Percentiles rank a stretch among this genome's conserved stretches.
phyloP scores from a whole-genome alignment of 2,888 invertebrate species.

The Ernsta delagoae region DNA sequence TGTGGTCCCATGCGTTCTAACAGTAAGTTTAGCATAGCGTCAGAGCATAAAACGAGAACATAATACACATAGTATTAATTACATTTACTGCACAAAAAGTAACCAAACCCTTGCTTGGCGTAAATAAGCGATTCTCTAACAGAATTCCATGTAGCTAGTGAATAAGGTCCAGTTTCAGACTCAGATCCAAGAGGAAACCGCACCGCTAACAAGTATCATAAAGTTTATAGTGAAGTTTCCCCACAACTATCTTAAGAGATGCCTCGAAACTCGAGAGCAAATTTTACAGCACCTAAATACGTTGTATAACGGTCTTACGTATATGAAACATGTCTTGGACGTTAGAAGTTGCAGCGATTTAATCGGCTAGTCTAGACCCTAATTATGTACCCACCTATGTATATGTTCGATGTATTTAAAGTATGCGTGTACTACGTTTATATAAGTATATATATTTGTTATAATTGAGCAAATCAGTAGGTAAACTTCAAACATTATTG shows the following conservation, averaged over 20 bases:
- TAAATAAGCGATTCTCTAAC: constrained; percentile 1
- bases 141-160: constrained; percentile 17
- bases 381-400: too few relatives aligned
- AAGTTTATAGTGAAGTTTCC: constrained; percentile 26
- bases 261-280: neutral
- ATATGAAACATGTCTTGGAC: neutral
- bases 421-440: too few relatives aligned
- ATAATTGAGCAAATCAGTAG: too few relatives aligned
- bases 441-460: too few relatives aligned
- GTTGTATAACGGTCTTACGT: neutral
- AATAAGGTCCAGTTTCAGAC: constrained; percentile 33
- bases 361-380: neutral
- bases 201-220: constrained; percentile 37
- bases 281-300: constrained; percentile 1
- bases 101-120: neutral
- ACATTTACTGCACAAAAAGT: too few relatives aligned
- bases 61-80: too few relatives aligned
- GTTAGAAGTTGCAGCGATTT: neutral
- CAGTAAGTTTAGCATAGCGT: too few relatives aligned
- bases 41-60: too few relatives aligned
- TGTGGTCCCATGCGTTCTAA: too few relatives aligned
- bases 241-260: constrained; percentile 7
- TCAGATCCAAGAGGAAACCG: constrained; percentile 25
- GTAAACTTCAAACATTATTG: too few relatives aligned
- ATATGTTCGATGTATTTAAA: too few relatives aligned